Evolutionary conservation across 2,888 invertebrate species (phyloP).

Genomic region (Meiosimyza platycephala): DNA sequence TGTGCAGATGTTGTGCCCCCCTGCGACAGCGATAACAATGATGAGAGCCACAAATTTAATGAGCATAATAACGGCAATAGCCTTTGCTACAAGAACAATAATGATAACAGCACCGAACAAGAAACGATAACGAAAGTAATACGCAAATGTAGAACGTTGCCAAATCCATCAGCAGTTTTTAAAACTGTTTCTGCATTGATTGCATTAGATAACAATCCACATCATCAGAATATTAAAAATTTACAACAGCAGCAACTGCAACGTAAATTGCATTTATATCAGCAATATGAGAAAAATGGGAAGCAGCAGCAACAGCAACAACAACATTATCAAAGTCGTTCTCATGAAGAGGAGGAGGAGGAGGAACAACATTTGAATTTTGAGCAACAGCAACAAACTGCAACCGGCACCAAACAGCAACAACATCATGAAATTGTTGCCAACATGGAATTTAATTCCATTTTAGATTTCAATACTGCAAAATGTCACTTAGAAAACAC

Average conservation of each 20-base stretch:
- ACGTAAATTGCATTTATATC: slow-evolving; percentile 66
- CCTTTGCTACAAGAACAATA: slow-evolving; percentile 28
- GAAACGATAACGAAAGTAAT: not conserved
- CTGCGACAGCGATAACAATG: slow-evolving; percentile 57
- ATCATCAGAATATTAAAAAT: slow-evolving; percentile 67
- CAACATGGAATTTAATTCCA: slow-evolving; percentile 44
- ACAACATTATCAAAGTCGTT: slow-evolving; percentile 22
- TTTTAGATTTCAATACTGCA: slow-evolving; percentile 43
- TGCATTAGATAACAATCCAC: slow-evolving; percentile 65
- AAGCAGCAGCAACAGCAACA: slow-evolving; percentile 24
- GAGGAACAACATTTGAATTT: slow-evolving; percentile 55
- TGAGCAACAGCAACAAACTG: slow-evolving; percentile 46
- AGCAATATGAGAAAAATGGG: slow-evolving; percentile 46
- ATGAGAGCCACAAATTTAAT: slow-evolving; percentile 47
- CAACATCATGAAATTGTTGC: slow-evolving; percentile 46
- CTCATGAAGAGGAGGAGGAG: slow-evolving; percentile 41
- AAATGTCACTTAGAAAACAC: slow-evolving; percentile 46
- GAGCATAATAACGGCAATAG: slow-evolving; percentile 33
- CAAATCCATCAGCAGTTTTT: slow-evolving; percentile 62
- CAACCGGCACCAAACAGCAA: slow-evolving; percentile 65
- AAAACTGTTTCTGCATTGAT: slow-evolving; percentile 64
- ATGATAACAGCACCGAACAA: slow-evolving; percentile 6
- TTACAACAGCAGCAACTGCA: slow-evolving; percentile 60
- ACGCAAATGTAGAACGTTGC: slow-evolving; percentile 46
- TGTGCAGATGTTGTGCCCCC: slow-evolving; percentile 71